phyloP scores from a whole-genome alignment of 2,888 invertebrate species.

The Trimorus sp. region DNA sequence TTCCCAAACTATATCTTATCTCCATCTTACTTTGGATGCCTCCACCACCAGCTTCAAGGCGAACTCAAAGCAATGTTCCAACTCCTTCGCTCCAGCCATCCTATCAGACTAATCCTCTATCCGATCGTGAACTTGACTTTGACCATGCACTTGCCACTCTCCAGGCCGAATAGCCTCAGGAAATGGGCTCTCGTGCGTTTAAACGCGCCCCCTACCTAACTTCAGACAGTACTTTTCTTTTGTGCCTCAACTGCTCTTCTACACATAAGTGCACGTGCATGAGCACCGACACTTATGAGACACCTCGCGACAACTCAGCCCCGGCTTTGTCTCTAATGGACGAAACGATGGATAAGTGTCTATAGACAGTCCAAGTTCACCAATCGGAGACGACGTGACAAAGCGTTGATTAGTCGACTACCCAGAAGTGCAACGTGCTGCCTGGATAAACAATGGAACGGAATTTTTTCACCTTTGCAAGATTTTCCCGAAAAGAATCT shows the following conservation, averaged over 20 bases:
- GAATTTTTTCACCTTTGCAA: no score
- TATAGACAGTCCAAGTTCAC: no score
- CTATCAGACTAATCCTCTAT: neutral
- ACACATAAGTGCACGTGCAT: no score
- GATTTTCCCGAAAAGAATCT: no score
- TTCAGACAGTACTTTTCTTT: conserved; percentile 22
- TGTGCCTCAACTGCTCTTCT: neutral
- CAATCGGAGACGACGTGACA: no score
- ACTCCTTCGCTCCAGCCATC: conserved; percentile 70
- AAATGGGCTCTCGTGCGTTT: conserved; percentile 45
- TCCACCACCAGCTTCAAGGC: conserved; percentile 73
- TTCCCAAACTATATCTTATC: neutral
- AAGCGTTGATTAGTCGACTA: no score
- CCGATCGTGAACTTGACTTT: conserved; percentile 45
- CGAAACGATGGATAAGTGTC: no score
- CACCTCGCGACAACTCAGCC: neutral
- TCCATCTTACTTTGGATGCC: conserved; percentile 73
- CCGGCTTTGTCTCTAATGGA: no score
- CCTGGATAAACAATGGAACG: no score
- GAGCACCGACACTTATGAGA: neutral
- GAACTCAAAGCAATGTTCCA: conserved; percentile 75
- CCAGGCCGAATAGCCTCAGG: conserved; percentile 31
- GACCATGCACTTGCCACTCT: conserved; percentile 38
- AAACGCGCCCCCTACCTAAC: conserved; percentile 52
- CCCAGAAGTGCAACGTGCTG: no score